phyloP scores from a whole-genome alignment of 2,113 vertebrate genomes.

The Pristiophorus japonicus region DNA sequence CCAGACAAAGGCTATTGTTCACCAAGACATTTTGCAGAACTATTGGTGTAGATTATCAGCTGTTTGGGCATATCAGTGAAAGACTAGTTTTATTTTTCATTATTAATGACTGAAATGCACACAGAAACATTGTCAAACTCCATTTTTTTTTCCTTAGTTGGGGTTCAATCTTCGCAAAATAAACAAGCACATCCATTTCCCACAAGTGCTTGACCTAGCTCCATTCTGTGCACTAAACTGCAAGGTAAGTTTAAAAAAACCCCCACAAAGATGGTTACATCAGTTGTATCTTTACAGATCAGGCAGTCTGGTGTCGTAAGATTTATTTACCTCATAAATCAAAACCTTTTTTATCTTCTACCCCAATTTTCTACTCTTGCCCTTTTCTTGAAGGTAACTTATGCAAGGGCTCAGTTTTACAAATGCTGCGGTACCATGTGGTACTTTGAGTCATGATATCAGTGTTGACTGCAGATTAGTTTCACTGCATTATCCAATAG shows the following conservation, averaged over 20 bases:
- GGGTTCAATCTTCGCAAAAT: conserved; percentile 85
- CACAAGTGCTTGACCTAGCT: conserved; percentile 81
- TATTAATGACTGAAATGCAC: not conserved
- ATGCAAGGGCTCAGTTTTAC: not conserved
- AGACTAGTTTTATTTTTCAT: not conserved
- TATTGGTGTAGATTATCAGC: not conserved
- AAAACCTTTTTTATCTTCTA: not conserved
- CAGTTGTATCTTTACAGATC: not conserved
- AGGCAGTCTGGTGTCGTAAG: not conserved
- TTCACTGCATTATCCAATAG: not conserved
- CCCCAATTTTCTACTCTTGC: not conserved
- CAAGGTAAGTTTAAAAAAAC: conserved; percentile 70
- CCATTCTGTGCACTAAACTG: conserved; percentile 83
- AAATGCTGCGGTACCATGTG: not conserved
- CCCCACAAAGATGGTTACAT: not conserved
- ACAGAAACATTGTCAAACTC: not conserved
- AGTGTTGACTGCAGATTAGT: not conserved
- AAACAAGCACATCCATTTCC: conserved; percentile 83
- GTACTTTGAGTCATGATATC: not conserved
- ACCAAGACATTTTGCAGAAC: not conserved
- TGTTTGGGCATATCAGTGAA: not conserved
- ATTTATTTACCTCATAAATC: not conserved
- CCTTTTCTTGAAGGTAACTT: not conserved
- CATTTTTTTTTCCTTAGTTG: conserved; percentile 57
- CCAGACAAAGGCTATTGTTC: not conserved